Evolutionary conservation across 2,113 vertebrate species (phyloP), one percentile per base, ranked within the genome.

Genomic region (Megaceryle maxima): DNA sequence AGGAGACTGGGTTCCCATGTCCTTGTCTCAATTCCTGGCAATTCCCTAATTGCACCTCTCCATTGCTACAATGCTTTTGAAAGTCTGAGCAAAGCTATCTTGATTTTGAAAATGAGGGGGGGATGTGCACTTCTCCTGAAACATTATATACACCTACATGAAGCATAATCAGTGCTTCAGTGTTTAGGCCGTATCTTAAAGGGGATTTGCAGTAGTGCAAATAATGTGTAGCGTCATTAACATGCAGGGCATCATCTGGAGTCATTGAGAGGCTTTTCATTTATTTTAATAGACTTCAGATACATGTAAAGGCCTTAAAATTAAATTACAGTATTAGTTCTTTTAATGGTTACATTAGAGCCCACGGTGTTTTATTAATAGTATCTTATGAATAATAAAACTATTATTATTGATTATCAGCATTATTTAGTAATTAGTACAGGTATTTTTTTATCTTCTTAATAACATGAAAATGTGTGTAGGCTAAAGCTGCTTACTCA

Each of bases 241-340:
- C 62, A 85, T 82, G 89, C 77, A 92, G 74, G 85, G 74, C 66
- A 87, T 91, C 81, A 62, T 39, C 74, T 57, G 41, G 74, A 92
- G 83, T 76, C 89, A 85, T 89, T 87, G 91, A 82, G 81, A 96
- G 83, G 57, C 55, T 96, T 96, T 95, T 94, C 93, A 91, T 96
- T 96, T 95, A 89, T 95, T 96, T 92, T 95, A 92, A 96, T 96
- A 87, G 91, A 96, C 84, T 91, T 89, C 24, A 91, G 74, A 57
- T 89, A 84, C 53, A 83, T 85, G 84, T 95, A 95, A 96, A 89
- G 81, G 87, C 90, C 57, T 96, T 91, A 92, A 94, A 97, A 96
- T 94, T 91, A 93, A 96, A 97, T 97, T 95, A 79, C 57, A 76
- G 29, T 91, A 87, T 92, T 94, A 95, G 91, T 96, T 92, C 57